Conservation (phyloP, 2,797 vertebrate genomes). For the Sebastes nivosus region DNA sequence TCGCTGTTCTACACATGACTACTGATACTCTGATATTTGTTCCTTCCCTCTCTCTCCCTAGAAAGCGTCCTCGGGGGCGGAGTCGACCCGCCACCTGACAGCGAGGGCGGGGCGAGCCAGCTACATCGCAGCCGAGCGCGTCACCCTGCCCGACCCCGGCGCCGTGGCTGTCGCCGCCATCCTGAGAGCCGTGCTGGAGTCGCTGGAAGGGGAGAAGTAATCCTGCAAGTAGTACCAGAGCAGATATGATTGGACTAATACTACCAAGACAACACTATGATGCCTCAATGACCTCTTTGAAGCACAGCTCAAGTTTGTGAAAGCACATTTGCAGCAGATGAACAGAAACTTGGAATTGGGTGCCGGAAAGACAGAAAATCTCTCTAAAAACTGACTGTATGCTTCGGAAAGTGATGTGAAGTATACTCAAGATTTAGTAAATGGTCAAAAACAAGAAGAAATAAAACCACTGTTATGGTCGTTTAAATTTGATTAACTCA, state of each 20-base stretch:
- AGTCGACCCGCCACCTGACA: conserved; percentile 86
- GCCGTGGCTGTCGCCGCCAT: conserved; percentile 87
- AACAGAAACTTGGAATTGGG: neutral
- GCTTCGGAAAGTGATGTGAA: neutral
- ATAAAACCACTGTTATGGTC: neutral
- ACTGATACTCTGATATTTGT: too few species aligned
- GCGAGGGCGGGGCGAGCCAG: conserved; percentile 92
- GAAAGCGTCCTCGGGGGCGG: conserved; percentile 86
- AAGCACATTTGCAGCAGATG: neutral
- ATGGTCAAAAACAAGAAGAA: neutral
- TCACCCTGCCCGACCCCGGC: conserved; percentile 90
- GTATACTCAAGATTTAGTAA: neutral
- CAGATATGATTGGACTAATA: neutral
- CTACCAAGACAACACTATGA: neutral
- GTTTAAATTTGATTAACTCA: neutral
- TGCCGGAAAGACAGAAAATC: neutral
- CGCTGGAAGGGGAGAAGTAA: conserved; percentile 64
- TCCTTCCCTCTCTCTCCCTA: conserved; percentile 40
- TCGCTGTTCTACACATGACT: neutral
- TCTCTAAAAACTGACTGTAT: neutral
- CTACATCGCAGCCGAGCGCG: conserved; percentile 85
- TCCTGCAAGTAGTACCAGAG: neutral
- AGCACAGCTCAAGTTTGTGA: neutral
- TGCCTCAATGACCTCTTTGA: neutral
- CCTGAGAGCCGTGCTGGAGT: conserved; percentile 82